Evolutionary conservation across 2,113 vertebrate genomes (phyloP).

Genomic region (Gallinago paraguaiae): DNA sequence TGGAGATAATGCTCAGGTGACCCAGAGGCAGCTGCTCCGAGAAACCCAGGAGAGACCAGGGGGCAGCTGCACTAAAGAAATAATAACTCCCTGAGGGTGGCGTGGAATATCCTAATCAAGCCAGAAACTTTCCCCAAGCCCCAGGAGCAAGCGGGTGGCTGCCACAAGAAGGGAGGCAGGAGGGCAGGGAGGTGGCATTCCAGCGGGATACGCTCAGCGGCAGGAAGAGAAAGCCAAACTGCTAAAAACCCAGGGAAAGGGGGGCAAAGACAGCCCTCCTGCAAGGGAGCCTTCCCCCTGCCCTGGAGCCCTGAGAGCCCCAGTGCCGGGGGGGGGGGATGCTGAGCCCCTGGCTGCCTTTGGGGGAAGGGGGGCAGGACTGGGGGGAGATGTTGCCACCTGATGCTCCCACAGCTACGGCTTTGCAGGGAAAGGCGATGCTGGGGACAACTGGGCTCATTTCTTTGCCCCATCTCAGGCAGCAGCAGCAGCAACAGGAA

Average conservation of each 20-base stretch:
- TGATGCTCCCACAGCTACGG: background rate
- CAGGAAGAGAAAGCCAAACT: fast-evolving
- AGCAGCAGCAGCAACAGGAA: constrained; percentile 13
- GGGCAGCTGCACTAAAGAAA: fast-evolving
- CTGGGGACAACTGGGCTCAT: background rate
- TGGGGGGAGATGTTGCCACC: background rate
- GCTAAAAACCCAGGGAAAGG: fast-evolving
- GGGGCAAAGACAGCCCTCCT: background rate
- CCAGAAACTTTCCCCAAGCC: background rate
- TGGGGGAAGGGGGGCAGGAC: background rate
- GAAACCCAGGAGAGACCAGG: fast-evolving
- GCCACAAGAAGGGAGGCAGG: background rate
- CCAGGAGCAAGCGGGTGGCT: background rate
- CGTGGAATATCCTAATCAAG: fast-evolving
- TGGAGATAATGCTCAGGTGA: background rate
- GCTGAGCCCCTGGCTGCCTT: background rate
- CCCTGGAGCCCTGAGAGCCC: background rate
- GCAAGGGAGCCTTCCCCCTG: fast-evolving
- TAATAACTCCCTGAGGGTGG: background rate
- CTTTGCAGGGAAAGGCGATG: background rate
- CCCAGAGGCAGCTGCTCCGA: background rate
- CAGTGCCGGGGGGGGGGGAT: background rate
- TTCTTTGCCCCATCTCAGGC: background rate
- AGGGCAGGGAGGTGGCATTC: background rate
- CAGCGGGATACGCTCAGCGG: background rate